phyloP scores from a whole-genome alignment of 2,888 invertebrate genomes.

The Drosophila histrio region DNA sequence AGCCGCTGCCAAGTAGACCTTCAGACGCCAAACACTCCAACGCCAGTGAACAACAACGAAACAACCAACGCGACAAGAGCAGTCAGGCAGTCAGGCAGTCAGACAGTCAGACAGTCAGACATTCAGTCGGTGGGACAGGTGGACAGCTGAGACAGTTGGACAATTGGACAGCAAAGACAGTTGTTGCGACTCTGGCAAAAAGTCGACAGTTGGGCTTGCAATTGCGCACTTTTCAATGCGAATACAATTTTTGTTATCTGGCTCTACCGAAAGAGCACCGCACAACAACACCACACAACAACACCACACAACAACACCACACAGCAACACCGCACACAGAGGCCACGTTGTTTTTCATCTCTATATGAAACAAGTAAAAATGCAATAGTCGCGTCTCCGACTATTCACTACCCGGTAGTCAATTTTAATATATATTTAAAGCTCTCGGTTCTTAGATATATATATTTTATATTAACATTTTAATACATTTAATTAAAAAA shows the following conservation, averaged over 20 bases:
- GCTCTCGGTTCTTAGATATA: too few relatives aligned
- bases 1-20: slow-evolving; percentile 79
- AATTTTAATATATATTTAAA: too few relatives aligned
- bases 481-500: too few relatives aligned
- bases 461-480: too few relatives aligned
- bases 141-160: slow-evolving; percentile 32
- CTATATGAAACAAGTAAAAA: neutral
- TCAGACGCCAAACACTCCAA: slow-evolving; percentile 80
- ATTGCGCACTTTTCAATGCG: slow-evolving; percentile 76
- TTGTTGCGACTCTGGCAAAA: slow-evolving; percentile 27
- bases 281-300: slow-evolving; percentile 18
- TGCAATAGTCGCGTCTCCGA: too few relatives aligned
- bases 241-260: slow-evolving; percentile 62
- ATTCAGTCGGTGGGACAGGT: slow-evolving; percentile 29
- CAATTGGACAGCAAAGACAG: slow-evolving; percentile 35
- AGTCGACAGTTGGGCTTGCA: slow-evolving; percentile 70
- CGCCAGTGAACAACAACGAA: slow-evolving; percentile 54
- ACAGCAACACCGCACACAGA: slow-evolving; percentile 43
- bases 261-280: slow-evolving; percentile 30
- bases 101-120: slow-evolving; percentile 24
- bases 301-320: slow-evolving; percentile 25
- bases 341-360: slow-evolving; percentile 43
- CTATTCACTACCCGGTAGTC: neutral
- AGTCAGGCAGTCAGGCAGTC: slow-evolving; percentile 38
- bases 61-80: slow-evolving; percentile 64